Percentiles rank a stretch among this genome's conserved stretches.
These are phyloP conservation scores for Piprites chloris DNA, from an alignment of 2,113 vertebrate species.

Conservation along the genomic window DNA sequence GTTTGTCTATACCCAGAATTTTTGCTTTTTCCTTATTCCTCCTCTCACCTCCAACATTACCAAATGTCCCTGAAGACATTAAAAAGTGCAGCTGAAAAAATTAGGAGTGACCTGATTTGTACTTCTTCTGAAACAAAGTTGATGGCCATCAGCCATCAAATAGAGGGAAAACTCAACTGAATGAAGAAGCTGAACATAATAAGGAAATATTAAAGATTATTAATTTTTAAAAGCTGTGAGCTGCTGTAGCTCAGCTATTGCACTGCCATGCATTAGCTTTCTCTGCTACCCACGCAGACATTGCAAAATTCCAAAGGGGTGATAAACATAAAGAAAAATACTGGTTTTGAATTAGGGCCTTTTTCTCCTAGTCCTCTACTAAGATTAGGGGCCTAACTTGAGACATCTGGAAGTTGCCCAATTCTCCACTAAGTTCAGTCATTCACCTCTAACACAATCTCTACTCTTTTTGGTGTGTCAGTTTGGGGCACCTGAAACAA, in stretches of 20 bases:
- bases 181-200: background rate
- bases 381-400: background rate
- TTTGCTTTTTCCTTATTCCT: background rate
- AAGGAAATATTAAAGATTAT: background rate
- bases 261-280: background rate
- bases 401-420: background rate
- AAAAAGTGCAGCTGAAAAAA: background rate
- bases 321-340: background rate
- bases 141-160: background rate
- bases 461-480: background rate
- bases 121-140: background rate
- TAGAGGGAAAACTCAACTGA: background rate
- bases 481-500: background rate
- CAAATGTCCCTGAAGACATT: background rate
- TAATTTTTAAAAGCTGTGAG: background rate
- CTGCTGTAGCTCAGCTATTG: background rate
- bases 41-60: background rate
- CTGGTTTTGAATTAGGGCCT: background rate
- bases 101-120: background rate
- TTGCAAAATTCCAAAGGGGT: background rate
- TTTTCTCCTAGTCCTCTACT: background rate
- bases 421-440: background rate
- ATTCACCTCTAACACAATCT: background rate
- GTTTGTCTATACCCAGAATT: background rate
- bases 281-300: background rate